phyloP scores from a whole-genome alignment of 2,113 vertebrate genomes.

The Lates calcarifer region DNA sequence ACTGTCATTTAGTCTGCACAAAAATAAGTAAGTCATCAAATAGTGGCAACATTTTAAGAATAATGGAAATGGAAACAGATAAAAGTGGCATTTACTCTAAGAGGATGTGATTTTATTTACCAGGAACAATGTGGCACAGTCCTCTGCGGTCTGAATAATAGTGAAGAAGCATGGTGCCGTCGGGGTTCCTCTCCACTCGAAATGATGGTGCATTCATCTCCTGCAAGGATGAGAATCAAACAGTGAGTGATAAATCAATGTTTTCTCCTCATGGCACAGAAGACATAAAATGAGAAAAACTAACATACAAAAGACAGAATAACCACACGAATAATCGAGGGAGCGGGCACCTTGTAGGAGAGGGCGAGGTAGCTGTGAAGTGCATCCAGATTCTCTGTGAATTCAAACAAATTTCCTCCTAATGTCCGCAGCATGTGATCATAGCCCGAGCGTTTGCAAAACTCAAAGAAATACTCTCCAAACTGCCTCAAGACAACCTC shows the following conservation, averaged over 20 bases:
- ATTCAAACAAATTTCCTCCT: slow-evolving; percentile 87
- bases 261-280: background rate
- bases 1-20: background rate
- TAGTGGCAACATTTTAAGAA: background rate
- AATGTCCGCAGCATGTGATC: slow-evolving; percentile 88
- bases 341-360: slow-evolving; percentile 85
- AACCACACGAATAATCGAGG: background rate
- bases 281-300: background rate
- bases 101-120: slow-evolving; percentile 53
- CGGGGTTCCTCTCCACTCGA: slow-evolving; percentile 85
- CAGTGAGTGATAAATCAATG: background rate
- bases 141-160: slow-evolving; percentile 86
- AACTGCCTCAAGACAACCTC: slow-evolving; percentile 85
- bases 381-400: slow-evolving; percentile 88
- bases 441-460: slow-evolving; percentile 88
- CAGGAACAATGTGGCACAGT: slow-evolving; percentile 85
- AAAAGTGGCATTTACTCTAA: too few relatives aligned
- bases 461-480: slow-evolving; percentile 89
- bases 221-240: slow-evolving; percentile 52
- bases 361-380: slow-evolving; percentile 87
- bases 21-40: background rate
- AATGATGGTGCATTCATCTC: slow-evolving; percentile 87
- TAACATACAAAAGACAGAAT: too few relatives aligned
- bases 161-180: slow-evolving; percentile 83
- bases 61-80: too few relatives aligned